Evolutionary conservation across 2,797 vertebrate genomes (phyloP).

Genomic region (Poliocrania exsul): DNA sequence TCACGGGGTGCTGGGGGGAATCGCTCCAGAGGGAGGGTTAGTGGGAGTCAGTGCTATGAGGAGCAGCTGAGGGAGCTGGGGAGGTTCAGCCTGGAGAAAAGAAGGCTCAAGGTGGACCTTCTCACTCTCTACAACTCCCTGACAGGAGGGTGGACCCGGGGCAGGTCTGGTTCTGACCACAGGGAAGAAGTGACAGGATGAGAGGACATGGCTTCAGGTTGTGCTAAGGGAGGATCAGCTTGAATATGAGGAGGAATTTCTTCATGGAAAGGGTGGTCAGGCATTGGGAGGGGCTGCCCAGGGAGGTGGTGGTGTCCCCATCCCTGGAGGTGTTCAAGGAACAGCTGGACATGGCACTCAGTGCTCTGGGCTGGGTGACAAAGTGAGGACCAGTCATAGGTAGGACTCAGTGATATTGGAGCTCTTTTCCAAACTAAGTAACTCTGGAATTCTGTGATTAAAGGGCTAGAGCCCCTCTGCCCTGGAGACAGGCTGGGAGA

Average conservation of each 20-base stretch:
- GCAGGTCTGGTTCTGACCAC: not conserved
- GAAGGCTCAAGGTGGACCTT: not conserved
- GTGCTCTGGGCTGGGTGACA: not conserved
- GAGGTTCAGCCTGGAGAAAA: not conserved
- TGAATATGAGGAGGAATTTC: too few relatives aligned
- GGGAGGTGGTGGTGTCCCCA: too few relatives aligned
- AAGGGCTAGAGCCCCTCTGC: not conserved
- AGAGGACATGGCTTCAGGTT: not conserved
- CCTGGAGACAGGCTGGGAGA: not conserved
- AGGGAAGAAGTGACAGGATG: too few relatives aligned
- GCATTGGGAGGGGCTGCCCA: not conserved
- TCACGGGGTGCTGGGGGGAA: not conserved
- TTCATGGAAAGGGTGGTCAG: rapidly evolving
- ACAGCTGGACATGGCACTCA: rapidly evolving
- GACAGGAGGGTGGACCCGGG: not conserved
- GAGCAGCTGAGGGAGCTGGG: not conserved
- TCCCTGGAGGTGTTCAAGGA: not conserved
- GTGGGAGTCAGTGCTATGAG: not conserved
- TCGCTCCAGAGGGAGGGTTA: not conserved
- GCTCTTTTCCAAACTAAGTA: not conserved
- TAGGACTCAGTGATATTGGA: not conserved
- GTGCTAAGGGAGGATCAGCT: not conserved
- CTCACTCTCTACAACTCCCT: not conserved
- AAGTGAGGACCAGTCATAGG: not conserved
- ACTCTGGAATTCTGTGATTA: not conserved